Evolutionary conservation across 2,888 invertebrate species (phyloP), one percentile per base, ranked within the genome.

Genomic region (Hirtodrosophila trivittata): DNA sequence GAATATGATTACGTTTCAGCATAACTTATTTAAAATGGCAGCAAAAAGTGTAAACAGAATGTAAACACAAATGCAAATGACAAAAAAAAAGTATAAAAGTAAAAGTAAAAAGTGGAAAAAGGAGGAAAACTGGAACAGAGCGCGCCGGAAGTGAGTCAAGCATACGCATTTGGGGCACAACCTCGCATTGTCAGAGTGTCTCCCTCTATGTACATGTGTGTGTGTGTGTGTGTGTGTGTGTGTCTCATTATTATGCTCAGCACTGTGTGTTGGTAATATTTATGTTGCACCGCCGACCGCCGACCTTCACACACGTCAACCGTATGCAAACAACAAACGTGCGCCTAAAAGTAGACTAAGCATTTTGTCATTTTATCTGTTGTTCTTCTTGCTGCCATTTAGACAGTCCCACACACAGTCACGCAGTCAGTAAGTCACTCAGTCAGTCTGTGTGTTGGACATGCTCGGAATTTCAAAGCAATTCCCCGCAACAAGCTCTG

Each of bases 191-290:
- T 35, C n/a, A 28, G 21, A n/a, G n/a, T n/a, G n/a, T n/a, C n/a
- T n/a, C n/a, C n/a, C n/a, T 38, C 5, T 47, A 21, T 39, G 9
- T 8, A n/a, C 9, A 14, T 46, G 32, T 59, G 16, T 35, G 39
- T 52, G 16, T 50, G 43, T 65, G 37, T 47, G 42, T 37, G 30
- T 71, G 35, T 56, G 59, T 49, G 13, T 41, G 16, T 64, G 38
- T 46, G 49, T 47, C 85, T 77, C 64, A 81, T 86, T 82, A 75
- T 77, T 82, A 82, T 86, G 86, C 82, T 81, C 72, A 68, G 81
- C 82, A 84, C 82, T 84, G 75, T 66, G 72, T 67, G 72, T 67
- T 75, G 67, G 65, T 50, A 54, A 72, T 77, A 73, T 70, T 30
- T 56, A 37, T 56, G 21, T 16, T 9, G 30, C 21, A 13, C 28